Evolutionary conservation across 64 coral and sea anemone species (phyloP).

Genomic region (Stylophora pistillata): DNA sequence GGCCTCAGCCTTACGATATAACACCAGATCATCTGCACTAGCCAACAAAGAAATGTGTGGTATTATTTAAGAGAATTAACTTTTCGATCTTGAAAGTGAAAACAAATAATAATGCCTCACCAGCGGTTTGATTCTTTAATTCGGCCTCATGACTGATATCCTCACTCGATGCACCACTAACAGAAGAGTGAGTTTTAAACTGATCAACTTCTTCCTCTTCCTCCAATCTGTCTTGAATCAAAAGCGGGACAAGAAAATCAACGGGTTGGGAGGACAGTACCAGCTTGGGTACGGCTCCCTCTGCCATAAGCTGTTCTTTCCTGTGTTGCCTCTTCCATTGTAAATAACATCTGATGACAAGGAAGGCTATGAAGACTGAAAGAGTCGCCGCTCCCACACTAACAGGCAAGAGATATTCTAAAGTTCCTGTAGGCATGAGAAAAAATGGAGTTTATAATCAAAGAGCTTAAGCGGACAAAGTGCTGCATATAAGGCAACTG

Average conservation of each 20-base stretch:
- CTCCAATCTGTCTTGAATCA: conserved; percentile 28
- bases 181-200: background rate
- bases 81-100: too few species aligned
- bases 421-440: background rate
- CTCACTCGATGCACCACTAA: background rate
- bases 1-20: too few species aligned
- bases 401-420: background rate
- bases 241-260: conserved; percentile 13
- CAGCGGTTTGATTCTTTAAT: background rate
- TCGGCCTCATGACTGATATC: background rate
- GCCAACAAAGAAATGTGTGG: too few species aligned
- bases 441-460: background rate
- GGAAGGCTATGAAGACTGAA: background rate
- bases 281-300: conserved; percentile 5
- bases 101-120: background rate
- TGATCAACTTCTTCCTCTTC: conserved; percentile 1
- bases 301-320: background rate
- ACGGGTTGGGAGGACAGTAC: conserved; percentile 21
- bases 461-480: background rate
- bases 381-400: background rate
- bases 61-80: too few species aligned
- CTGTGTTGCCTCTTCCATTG: conserved; percentile 30
- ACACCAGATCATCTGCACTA: too few species aligned
- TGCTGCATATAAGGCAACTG: too few species aligned
- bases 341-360: conserved; percentile 14